These are phyloP conservation scores for Sparidentex hasta DNA, from an alignment of 2,797 vertebrate species.

Conservation along the genomic window DNA sequence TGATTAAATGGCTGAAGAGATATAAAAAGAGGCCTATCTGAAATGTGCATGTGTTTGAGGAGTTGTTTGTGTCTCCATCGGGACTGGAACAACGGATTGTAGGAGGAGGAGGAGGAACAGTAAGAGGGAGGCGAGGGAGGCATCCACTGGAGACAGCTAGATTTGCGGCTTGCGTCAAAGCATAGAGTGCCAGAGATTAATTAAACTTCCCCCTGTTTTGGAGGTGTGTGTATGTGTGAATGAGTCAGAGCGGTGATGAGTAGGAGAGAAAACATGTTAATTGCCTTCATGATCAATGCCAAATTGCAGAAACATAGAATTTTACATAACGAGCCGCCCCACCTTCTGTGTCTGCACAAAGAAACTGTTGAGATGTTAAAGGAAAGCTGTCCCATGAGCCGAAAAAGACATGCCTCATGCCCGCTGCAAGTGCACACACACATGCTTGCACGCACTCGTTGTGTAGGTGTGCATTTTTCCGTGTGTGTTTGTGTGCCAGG, in stretches of 20 bases:
- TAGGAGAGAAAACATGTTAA: constrained; percentile 73
- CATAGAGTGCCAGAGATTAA: constrained; percentile 76
- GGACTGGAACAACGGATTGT: constrained; percentile 50
- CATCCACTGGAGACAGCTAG: constrained; percentile 64
- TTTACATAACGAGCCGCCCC: constrained; percentile 47
- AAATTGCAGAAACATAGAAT: constrained; percentile 56
- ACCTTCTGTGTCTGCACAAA: constrained; percentile 36
- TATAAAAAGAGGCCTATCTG: constrained; percentile 14
- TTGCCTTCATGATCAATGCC: constrained; percentile 63
- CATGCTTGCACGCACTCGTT: constrained; percentile 4
- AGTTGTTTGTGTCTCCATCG: constrained; percentile 55
- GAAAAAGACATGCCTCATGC: background rate
- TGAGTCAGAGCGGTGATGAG: constrained; percentile 66
- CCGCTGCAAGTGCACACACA: background rate
- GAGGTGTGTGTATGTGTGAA: constrained; percentile 61
- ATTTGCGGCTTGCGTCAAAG: constrained; percentile 67
- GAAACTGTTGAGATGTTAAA: constrained; percentile 9
- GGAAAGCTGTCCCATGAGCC: constrained; percentile 12
- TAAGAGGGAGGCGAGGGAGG: constrained; percentile 58
- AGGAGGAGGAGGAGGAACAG: constrained; percentile 53
- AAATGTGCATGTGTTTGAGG: constrained; percentile 47
- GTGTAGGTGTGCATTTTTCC: constrained; percentile 8
- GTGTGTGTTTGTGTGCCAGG: constrained; percentile 26
- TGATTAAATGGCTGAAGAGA: background rate
- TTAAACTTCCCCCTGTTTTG: constrained; percentile 73